phyloP scores from a whole-genome alignment of 1,140 invertebrate genomes.

The Paramacrobiotus metropolitanus region DNA sequence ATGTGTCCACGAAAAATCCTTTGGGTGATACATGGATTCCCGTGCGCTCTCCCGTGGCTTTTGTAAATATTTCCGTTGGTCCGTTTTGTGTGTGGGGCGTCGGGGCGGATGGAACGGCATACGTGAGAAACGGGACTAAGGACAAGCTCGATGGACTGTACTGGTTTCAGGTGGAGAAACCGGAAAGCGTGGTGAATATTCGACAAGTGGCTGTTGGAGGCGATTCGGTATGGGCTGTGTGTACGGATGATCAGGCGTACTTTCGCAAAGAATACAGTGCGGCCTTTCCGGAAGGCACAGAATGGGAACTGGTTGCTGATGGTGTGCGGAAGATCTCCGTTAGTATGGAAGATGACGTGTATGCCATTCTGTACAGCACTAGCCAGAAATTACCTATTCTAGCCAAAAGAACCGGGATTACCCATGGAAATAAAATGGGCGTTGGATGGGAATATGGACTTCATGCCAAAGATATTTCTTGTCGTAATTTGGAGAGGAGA shows the following conservation, averaged over 20 bases:
- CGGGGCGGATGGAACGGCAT: slow-evolving; percentile 54
- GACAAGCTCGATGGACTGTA: slow-evolving; percentile 38
- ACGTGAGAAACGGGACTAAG: slow-evolving; percentile 25
- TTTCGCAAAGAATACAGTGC: slow-evolving; percentile 31
- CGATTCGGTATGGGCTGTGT: slow-evolving; percentile 42
- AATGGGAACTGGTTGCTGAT: slow-evolving; percentile 17
- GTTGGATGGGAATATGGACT: not conserved
- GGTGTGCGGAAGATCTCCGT: slow-evolving; percentile 31
- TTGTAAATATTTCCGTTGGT: slow-evolving; percentile 12
- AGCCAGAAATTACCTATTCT: not conserved
- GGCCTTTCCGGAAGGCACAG: slow-evolving; percentile 23
- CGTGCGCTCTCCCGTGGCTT: not conserved
- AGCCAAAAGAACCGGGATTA: not conserved
- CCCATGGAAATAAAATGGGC: not conserved
- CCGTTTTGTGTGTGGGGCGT: slow-evolving; percentile 47
- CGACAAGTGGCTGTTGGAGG: slow-evolving; percentile 33
- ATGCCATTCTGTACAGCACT: not conserved
- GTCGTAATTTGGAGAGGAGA: not conserved
- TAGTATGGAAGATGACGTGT: slow-evolving; percentile 27
- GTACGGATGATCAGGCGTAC: slow-evolving; percentile 24
- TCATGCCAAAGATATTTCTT: not conserved
- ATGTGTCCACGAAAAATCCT: not conserved
- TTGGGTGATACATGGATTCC: not conserved
- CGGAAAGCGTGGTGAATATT: slow-evolving; percentile 9
- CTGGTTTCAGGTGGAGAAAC: slow-evolving; percentile 27